Conservation (phyloP, 2,888 invertebrate genomes). For the Amaurobius ferox region DNA sequence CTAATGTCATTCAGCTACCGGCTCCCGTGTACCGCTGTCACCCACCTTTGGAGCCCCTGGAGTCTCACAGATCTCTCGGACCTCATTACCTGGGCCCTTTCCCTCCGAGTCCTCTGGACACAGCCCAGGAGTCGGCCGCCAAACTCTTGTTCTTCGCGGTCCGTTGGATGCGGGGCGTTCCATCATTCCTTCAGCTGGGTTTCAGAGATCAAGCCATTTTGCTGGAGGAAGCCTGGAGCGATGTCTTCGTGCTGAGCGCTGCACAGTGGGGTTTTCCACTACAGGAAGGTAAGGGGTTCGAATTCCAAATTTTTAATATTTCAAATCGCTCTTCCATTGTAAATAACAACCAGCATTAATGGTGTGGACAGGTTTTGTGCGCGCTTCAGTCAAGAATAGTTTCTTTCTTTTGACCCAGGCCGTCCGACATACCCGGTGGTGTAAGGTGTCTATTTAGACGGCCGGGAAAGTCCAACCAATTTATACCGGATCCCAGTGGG, state of each 20-base stretch:
- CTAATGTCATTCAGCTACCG: constrained; percentile 17
- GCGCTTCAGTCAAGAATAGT: too few relatives aligned
- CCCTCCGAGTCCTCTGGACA: constrained; percentile 79
- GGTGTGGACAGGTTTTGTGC: too few relatives aligned
- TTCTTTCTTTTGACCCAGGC: too few relatives aligned
- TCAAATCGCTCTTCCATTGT: too few relatives aligned
- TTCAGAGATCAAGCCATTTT: constrained; percentile 85
- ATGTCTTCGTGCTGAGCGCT: constrained; percentile 88
- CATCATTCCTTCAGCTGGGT: constrained; percentile 84
- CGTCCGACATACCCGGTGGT: too few relatives aligned
- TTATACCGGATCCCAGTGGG: too few relatives aligned
- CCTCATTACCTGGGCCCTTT: constrained; percentile 74
- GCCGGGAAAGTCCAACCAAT: too few relatives aligned
- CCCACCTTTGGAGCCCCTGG: constrained; percentile 7
- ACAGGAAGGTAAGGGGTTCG: constrained; percentile 85
- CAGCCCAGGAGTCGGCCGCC: constrained; percentile 81
- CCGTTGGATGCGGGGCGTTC: constrained; percentile 88
- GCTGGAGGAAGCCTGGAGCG: constrained; percentile 88
- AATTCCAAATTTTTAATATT: too few relatives aligned
- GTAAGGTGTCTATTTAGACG: too few relatives aligned
- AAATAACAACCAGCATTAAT: too few relatives aligned
- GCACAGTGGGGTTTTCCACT: constrained; percentile 88
- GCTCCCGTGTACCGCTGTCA: constrained; percentile 12
- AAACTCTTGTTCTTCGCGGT: constrained; percentile 87
- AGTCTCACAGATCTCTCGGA: neutral